Evolutionary conservation across 2,113 vertebrate genomes (phyloP), one percentile per base, ranked within the genome.

Genomic region (Aptenodytes patagonicus): DNA sequence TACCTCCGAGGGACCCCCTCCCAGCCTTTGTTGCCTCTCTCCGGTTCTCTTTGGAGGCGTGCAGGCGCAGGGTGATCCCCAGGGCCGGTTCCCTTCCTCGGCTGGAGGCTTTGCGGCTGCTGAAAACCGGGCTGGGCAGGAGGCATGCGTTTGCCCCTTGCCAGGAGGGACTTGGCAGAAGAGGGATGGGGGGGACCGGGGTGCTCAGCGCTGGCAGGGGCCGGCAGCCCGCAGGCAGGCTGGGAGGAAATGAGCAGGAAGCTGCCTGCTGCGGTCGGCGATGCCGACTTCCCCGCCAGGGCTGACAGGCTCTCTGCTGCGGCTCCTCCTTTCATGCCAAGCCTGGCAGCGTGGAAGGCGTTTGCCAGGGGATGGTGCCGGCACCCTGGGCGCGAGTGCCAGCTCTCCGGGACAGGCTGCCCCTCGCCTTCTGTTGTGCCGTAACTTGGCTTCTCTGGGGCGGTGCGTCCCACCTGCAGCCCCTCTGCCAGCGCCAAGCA

Each of bases 191-290:
- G n/a, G 92, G 24, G 54, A 6, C 57, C 2, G 2, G 40, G 64
- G 49, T 38, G 77, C 90, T 36, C 13, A 1, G 93, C 3, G 0
- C 57, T 15, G 49, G 68, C 83, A n/a, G 77, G 49, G 49, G 8
- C 71, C 1, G 25, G 49, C 44, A 3, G 60, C 44, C 40, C 3
- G 2, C 47, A 8, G 31, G 60, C 69, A 42, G 77, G 16, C 60
- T 7, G 60, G 24, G 17, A 75, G 94, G 96, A 93, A 88, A 93
- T 62, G 88, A 87, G 82, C 77, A 82, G 96, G 93, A 64, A 90
- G 28, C 10, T 70, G 57, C 92, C 87, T 5, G 51, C 75, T 42
- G 96, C 0, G 69, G 73, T 85, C 18, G 24, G 72, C 1, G 36
- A 31, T 75, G 92, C 79, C 5, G 8, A 5, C 17, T 44, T 42